These are phyloP conservation scores for Pristionchus arcanus DNA, from an alignment of 2,888 invertebrate species.

Conservation along the genomic window DNA sequence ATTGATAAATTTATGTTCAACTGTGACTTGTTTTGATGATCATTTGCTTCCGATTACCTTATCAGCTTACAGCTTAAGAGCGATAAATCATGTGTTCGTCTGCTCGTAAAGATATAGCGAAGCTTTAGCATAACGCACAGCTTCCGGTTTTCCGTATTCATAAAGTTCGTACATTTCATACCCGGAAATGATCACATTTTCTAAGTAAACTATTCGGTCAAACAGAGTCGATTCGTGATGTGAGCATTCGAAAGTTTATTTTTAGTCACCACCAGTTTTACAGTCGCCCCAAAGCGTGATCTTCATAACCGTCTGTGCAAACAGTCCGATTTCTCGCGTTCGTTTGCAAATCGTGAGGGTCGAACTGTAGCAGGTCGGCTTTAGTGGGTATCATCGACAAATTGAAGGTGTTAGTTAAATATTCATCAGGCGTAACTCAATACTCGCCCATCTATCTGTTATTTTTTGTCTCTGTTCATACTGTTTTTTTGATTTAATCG, in stretches of 20 bases:
- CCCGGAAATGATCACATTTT: background rate
- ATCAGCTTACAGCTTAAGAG: background rate
- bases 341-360: background rate
- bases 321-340: constrained; percentile 21
- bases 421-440: too few species aligned
- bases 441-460: too few species aligned
- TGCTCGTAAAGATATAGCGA: too few species aligned
- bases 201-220: background rate
- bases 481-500: too few species aligned
- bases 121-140: too few species aligned
- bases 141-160: too few species aligned
- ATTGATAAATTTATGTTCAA: too few species aligned
- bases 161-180: background rate
- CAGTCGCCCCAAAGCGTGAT: background rate
- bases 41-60: background rate
- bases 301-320: constrained; percentile 24
- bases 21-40: background rate
- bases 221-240: background rate
- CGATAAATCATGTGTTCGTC: background rate
- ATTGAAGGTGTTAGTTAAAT: too few species aligned
- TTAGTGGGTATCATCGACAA: too few species aligned
- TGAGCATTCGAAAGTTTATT: background rate
- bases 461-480: too few species aligned
- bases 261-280: background rate
- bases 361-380: background rate